These are phyloP conservation scores for Frieseomelitta varia DNA, from an alignment of 1,140 invertebrate genomes.

Conservation along the genomic window DNA sequence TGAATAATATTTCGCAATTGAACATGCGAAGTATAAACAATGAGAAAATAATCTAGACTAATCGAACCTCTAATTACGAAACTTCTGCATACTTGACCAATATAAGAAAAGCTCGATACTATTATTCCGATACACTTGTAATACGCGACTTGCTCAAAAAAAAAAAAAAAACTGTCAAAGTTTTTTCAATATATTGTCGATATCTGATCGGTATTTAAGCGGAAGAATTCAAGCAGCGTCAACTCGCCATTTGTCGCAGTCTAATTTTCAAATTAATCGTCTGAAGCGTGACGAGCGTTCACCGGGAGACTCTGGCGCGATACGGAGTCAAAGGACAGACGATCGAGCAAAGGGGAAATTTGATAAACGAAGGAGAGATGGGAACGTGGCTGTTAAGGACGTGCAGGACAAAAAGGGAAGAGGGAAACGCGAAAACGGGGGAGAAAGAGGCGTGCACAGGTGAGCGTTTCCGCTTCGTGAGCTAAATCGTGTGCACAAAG, in stretches of 20 bases:
- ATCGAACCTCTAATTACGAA: not conserved
- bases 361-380: not conserved
- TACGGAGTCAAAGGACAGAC: slow-evolving; percentile 36
- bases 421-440: not conserved
- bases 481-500: slow-evolving; percentile 47
- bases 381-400: not conserved
- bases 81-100: not conserved
- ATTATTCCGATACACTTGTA: not conserved
- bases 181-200: not conserved
- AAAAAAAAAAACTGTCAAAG: not conserved
- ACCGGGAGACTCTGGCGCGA: slow-evolving; percentile 22
- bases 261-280: slow-evolving; percentile 35
- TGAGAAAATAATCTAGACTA: not conserved
- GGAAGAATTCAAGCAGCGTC: slow-evolving; percentile 7
- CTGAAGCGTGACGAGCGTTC: slow-evolving; percentile 42
- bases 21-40: not conserved
- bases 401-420: not conserved
- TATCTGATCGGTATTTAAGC: not conserved
- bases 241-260: not conserved
- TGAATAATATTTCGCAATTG: not conserved
- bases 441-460: slow-evolving; percentile 21
- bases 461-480: slow-evolving; percentile 48
- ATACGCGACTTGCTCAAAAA: too few species aligned
- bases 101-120: not conserved
- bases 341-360: slow-evolving; percentile 23